Evolutionary conservation across 2,888 invertebrate genomes (phyloP).

Genomic region (Limnephilus marmoratus): DNA sequence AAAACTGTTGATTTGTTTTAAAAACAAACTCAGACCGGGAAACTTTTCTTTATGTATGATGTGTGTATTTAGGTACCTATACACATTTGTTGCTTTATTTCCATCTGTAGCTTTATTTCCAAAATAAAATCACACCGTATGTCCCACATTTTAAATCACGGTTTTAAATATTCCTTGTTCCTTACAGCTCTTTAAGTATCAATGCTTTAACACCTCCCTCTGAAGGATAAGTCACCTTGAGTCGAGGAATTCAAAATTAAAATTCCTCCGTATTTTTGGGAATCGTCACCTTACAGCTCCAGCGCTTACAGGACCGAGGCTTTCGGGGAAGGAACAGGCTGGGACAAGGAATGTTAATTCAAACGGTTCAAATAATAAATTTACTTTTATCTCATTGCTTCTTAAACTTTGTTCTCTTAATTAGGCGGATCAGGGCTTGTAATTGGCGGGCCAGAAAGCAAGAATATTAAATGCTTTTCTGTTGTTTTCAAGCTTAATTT

Average conservation of each 20-base stretch:
- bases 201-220: background rate
- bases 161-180: background rate
- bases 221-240: background rate
- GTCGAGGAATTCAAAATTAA: conserved; percentile 61
- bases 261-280: conserved; percentile 59
- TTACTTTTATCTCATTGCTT: conserved; percentile 55
- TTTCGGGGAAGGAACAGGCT: background rate
- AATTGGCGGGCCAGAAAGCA: background rate
- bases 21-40: too few species aligned
- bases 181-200: background rate
- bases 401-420: conserved; percentile 62
- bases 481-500: too few species aligned
- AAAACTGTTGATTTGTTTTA: too few species aligned
- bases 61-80: too few species aligned
- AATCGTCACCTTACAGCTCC: conserved; percentile 6
- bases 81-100: too few species aligned
- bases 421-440: conserved; percentile 43
- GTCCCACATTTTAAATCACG: background rate
- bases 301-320: background rate
- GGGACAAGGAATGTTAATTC: conserved; percentile 52
- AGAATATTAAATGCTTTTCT: background rate
- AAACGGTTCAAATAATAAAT: conserved; percentile 59
- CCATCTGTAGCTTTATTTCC: too few species aligned
- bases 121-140: background rate
- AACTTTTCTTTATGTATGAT: too few species aligned